Base-by-base conservation (phyloP, 1,140 invertebrate genomes). In the Anagrus nilaparvatae region DNA sequence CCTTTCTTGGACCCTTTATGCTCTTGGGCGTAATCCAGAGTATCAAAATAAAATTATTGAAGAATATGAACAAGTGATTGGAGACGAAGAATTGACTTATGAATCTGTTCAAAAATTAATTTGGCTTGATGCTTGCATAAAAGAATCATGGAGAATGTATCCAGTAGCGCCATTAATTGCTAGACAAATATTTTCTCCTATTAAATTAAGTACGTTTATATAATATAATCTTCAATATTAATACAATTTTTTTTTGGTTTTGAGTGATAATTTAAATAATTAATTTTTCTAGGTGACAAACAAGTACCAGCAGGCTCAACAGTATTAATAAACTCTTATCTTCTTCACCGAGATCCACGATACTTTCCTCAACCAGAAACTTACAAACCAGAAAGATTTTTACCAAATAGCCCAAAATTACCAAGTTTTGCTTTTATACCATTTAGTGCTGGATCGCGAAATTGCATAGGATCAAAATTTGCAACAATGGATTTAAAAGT, bases 341-440 rank as follows among this genome's bases (percentile, higher is more conserved):
- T 64, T 8, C 48, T 81, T 16, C 79, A 83, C 52, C 65, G 74
- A 5, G 67, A 78, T 46, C 48, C 58, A 1, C 54, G 69, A 17
- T 52, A 65, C 31, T 82, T 74, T 51, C 67, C 77, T 5, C 65
- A 81, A 16, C 79, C 80, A 2, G 70, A 79, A 9, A 45, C 46
- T 1, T 82, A 75, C 53, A 60, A 71, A 50, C 79, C 79, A 0
- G 75, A 81, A 31, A 60, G 77, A 36, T 82, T 81, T 49, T 47
- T 72, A 1, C 65, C 71, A 3, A 45, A 57, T 13, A 57, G 55
- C 3, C 49, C 53, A 2, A 59, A 72, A 14, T 60, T 71, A 42
- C 72, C 56, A 1, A 36, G 67, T 8, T 79, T 65, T 46, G 53
- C 72, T 1, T 77, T 65, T 47, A 63, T 78, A 3, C 77, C 77